These are phyloP conservation scores for Balearica regulorum DNA, from an alignment of 2,797 vertebrate species.

Conservation along the genomic window DNA sequence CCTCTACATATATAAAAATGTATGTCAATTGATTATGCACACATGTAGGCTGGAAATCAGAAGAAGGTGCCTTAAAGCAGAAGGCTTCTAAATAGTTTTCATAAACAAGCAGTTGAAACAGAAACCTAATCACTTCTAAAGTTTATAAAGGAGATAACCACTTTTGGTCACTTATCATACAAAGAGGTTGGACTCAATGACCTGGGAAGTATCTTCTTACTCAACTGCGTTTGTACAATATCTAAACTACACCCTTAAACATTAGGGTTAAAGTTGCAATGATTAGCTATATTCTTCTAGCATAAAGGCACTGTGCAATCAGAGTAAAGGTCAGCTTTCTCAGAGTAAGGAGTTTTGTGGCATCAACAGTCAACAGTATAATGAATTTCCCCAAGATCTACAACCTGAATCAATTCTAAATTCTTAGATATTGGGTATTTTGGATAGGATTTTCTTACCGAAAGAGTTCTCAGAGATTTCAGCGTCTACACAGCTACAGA, in stretches of 20 bases:
- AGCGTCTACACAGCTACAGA: not conserved
- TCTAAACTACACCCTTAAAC: not conserved
- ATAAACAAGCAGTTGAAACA: not conserved
- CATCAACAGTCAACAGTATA: not conserved
- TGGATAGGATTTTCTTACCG: not conserved
- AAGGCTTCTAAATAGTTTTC: not conserved
- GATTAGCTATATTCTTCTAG: not conserved
- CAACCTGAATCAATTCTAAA: not conserved
- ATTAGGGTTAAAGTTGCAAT: not conserved
- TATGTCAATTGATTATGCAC: not conserved
- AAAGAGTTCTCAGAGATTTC: not conserved
- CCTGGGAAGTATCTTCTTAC: not conserved
- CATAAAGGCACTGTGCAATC: not conserved
- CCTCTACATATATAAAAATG: not conserved
- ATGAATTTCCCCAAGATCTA: not conserved
- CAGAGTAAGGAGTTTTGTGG: not conserved
- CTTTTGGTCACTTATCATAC: not conserved
- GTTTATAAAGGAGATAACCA: not conserved
- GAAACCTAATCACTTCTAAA: not conserved
- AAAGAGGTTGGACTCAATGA: not conserved
- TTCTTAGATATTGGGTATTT: not conserved
- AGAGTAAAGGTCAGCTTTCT: not conserved
- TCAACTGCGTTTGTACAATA: not conserved
- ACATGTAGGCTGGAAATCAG: not conserved
- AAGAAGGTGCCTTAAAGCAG: not conserved